Evolutionary conservation across 2,113 vertebrate genomes (phyloP).

Genomic region (Myrmecophaga tridactyla): DNA sequence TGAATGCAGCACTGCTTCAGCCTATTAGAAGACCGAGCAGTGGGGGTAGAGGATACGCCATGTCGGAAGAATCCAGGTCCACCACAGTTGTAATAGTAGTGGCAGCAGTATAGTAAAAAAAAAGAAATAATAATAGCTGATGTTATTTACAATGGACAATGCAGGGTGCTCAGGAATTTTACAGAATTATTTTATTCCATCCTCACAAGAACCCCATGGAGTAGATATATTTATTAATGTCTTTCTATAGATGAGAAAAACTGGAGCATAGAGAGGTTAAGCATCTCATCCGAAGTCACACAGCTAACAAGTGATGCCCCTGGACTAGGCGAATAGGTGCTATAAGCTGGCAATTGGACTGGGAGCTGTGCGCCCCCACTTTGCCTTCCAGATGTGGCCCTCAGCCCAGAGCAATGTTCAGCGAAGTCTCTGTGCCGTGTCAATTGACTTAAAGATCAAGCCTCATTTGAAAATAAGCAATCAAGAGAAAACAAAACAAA

Average conservation of each 20-base stretch:
- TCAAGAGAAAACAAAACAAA: neutral
- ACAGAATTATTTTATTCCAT: too few relatives aligned
- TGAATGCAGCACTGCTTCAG: accelerated
- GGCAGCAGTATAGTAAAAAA: too few relatives aligned
- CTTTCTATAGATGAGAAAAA: too few relatives aligned
- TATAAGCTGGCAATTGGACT: neutral
- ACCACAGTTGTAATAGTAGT: accelerated
- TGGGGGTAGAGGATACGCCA: accelerated
- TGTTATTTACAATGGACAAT: neutral
- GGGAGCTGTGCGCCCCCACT: neutral
- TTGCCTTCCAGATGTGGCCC: neutral
- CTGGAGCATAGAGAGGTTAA: too few relatives aligned
- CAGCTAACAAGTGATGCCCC: neutral
- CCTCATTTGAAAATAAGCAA: neutral
- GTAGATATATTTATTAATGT: too few relatives aligned
- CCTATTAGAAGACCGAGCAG: neutral
- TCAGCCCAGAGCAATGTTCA: neutral
- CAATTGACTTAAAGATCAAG: neutral
- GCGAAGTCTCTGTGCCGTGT: neutral
- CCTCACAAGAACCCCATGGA: too few relatives aligned
- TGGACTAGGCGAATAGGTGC: neutral
- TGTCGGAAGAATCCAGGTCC: too few relatives aligned
- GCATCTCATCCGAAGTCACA: too few relatives aligned
- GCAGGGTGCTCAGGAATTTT: neutral
- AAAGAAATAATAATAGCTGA: neutral